Percentiles rank a stretch among this genome's conserved stretches.
Evolutionary conservation across 92 coral and sea anemone species (phyloP).

Genomic region (Parazoanthus darwini): DNA sequence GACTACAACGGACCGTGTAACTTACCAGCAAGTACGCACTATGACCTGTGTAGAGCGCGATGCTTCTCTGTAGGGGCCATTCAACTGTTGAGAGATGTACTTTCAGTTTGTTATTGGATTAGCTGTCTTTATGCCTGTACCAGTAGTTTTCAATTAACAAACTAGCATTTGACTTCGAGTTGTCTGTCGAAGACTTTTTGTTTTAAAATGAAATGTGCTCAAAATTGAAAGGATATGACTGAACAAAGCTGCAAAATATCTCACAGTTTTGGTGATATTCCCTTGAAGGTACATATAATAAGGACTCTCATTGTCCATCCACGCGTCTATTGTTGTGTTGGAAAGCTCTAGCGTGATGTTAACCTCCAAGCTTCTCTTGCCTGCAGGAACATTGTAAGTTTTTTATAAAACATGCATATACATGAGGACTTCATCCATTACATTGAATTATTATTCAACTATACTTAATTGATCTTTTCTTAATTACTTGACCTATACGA

Average conservation of each 20-base stretch:
- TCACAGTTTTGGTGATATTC: slow-evolving; percentile 8
- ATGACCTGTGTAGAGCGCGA: not conserved
- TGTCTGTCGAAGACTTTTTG: not conserved
- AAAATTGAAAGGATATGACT: not conserved
- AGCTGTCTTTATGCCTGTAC: not conserved
- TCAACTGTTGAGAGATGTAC: not conserved
- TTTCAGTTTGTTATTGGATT: not conserved
- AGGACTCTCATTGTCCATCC: not conserved
- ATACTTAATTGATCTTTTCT: too few species aligned
- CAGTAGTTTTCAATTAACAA: too few species aligned
- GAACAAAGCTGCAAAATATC: not conserved
- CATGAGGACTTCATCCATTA: too few species aligned
- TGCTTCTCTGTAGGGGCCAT: not conserved
- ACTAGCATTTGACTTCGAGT: too few species aligned
- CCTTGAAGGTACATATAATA: slow-evolving; percentile 7
- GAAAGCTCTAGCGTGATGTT: slow-evolving; percentile 14
- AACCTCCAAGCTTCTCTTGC: not conserved
- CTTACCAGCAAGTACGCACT: slow-evolving; percentile 6
- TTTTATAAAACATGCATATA: not conserved
- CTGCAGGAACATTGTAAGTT: not conserved
- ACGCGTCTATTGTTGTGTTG: not conserved
- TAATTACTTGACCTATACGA: too few species aligned
- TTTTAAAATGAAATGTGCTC: too few species aligned
- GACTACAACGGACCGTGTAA: not conserved
- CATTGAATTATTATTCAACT: too few species aligned